Conservation (phyloP, 2,888 invertebrate species). For the Venusia cambrica region DNA sequence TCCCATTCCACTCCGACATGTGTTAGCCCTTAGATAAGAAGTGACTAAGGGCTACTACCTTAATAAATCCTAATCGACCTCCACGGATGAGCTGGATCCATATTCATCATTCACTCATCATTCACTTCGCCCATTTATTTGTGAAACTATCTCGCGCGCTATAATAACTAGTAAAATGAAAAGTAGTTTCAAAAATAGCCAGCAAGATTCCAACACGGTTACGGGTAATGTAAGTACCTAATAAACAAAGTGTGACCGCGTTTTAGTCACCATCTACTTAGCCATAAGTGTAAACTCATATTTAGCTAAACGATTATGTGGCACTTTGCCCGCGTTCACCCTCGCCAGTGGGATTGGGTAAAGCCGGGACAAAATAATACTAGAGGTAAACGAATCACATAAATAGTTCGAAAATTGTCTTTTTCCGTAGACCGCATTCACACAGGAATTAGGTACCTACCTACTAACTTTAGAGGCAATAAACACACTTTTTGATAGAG, state of each 20-base stretch:
- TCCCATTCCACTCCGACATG: too few species aligned
- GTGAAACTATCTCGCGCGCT: too few species aligned
- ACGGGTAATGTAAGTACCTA: slow-evolving; percentile 46
- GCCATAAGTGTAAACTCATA: slow-evolving; percentile 32
- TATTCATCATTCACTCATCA: too few species aligned
- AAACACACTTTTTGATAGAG: too few species aligned
- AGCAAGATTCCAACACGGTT: slow-evolving; percentile 52
- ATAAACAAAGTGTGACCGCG: slow-evolving; percentile 51
- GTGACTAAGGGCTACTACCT: too few species aligned
- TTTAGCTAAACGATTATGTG: slow-evolving; percentile 35
- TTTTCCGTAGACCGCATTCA: slow-evolving; percentile 3
- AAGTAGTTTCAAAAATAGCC: too few species aligned
- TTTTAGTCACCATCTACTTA: slow-evolving; percentile 44
- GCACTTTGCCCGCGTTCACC: slow-evolving; percentile 34
- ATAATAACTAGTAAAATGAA: too few species aligned
- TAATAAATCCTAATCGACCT: too few species aligned
- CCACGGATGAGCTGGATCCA: too few species aligned
- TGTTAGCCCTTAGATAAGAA: too few species aligned
- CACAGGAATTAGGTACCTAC: slow-evolving; percentile 12
- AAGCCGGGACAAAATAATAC: slow-evolving; percentile 17
- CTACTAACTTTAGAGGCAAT: too few species aligned
- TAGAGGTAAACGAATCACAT: slow-evolving; percentile 22
- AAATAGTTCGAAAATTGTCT: slow-evolving; percentile 27
- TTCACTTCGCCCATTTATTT: too few species aligned
- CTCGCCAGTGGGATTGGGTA: slow-evolving; percentile 29